Percentiles rank a stretch among this genome's conserved stretches.
These are phyloP conservation scores for Frankliniella fusca DNA, from an alignment of 2,888 invertebrate genomes.

Conservation along the genomic window DNA sequence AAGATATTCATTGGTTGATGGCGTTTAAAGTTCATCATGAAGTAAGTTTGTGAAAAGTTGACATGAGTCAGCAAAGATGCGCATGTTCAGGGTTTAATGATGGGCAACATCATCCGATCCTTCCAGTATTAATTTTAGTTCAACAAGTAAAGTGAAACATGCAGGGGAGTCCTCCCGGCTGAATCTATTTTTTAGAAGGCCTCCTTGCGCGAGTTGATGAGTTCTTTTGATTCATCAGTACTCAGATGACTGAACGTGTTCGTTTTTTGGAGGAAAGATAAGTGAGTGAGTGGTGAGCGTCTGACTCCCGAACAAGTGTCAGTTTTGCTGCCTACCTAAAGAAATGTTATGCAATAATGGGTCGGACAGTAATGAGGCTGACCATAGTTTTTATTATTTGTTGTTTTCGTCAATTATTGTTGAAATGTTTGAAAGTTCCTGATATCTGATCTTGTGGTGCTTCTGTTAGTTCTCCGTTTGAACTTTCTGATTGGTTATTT, in stretches of 20 bases:
- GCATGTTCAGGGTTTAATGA: not conserved
- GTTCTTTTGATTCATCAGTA: not conserved
- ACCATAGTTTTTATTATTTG: not conserved
- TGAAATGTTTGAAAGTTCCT: not conserved
- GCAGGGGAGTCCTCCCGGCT: not conserved
- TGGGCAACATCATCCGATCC: not conserved
- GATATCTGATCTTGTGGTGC: not conserved
- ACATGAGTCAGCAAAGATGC: not conserved
- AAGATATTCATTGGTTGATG: not conserved
- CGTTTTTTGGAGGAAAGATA: too few species aligned
- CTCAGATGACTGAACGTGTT: not conserved
- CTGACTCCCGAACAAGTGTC: not conserved
- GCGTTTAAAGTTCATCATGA: not conserved
- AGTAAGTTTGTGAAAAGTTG: not conserved
- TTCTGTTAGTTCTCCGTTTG: not conserved
- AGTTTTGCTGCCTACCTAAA: not conserved
- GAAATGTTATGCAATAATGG: not conserved
- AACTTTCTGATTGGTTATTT: not conserved
- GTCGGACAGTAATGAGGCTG: not conserved
- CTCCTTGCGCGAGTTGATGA: not conserved
- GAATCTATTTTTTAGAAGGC: not conserved
- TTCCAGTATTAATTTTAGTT: not conserved
- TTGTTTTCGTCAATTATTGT: constrained; percentile 12
- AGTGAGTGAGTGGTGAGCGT: not conserved
- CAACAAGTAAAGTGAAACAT: not conserved